Conservation (phyloP, 2,113 vertebrate species). For the Syngnathoides biaculeatus region DNA sequence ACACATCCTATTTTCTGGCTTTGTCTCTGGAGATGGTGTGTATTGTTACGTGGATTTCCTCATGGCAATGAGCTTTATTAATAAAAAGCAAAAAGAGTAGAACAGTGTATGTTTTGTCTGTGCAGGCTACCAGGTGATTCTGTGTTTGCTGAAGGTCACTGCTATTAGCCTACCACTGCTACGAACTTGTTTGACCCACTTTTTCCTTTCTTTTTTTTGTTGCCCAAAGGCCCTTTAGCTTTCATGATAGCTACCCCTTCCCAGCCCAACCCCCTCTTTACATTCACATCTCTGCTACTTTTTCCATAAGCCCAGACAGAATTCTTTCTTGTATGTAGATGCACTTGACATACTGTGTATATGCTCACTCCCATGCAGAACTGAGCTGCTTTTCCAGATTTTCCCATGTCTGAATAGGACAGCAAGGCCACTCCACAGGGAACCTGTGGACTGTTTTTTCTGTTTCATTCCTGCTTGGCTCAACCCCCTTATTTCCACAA, state of each 20-base stretch:
- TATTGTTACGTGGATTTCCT: slow-evolving; percentile 23
- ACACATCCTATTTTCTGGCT: slow-evolving; percentile 17
- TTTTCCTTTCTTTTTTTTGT: slow-evolving; percentile 27
- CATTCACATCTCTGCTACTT: slow-evolving; percentile 19
- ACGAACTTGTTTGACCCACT: slow-evolving; percentile 44
- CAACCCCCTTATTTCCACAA: not conserved
- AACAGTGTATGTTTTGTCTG: slow-evolving; percentile 23
- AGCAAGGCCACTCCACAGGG: slow-evolving; percentile 55
- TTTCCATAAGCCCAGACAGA: not conserved
- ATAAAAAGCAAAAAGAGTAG: slow-evolving; percentile 5
- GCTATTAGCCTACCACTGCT: slow-evolving; percentile 13
- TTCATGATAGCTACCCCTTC: not conserved
- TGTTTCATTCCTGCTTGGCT: not conserved
- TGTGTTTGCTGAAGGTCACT: slow-evolving; percentile 26
- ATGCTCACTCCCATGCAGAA: slow-evolving; percentile 4
- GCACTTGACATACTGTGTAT: not conserved
- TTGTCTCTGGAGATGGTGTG: slow-evolving; percentile 31
- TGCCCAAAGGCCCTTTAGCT: not conserved
- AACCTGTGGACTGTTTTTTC: slow-evolving; percentile 27
- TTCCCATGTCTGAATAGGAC: slow-evolving; percentile 57
- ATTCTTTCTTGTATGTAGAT: not conserved
- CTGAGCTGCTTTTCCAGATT: slow-evolving; percentile 37
- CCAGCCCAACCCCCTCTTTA: slow-evolving; percentile 12
- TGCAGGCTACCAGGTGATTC: slow-evolving; percentile 1
- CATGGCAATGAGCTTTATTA: slow-evolving; percentile 11